phyloP scores from a whole-genome alignment of 2,113 vertebrate species.

The Nycticryphes semicollaris region DNA sequence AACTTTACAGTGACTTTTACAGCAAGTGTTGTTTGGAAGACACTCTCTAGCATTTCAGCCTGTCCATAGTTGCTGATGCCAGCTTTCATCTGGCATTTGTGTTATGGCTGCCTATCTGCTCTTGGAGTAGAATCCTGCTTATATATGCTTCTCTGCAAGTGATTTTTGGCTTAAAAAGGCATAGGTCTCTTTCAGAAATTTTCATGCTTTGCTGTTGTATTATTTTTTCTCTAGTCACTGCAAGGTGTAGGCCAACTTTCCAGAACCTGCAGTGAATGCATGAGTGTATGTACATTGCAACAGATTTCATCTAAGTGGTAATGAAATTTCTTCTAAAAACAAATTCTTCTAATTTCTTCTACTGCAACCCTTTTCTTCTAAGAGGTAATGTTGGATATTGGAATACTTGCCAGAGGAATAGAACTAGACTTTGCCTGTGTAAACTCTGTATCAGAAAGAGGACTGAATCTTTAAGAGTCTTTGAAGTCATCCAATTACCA shows the following conservation, averaged over 20 bases:
- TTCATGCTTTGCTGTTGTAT: background rate
- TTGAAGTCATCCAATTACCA: background rate
- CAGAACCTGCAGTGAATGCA: background rate
- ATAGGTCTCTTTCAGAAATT: background rate
- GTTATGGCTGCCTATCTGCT: background rate
- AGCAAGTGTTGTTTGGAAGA: background rate
- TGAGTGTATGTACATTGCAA: background rate
- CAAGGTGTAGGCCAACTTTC: background rate
- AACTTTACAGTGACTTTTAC: background rate
- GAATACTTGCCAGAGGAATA: background rate
- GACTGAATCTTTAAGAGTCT: background rate
- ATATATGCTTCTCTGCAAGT: background rate
- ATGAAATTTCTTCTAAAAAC: too few species aligned
- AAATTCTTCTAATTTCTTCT: too few species aligned
- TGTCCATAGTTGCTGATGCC: background rate
- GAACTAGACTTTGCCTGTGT: background rate
- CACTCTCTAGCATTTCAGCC: background rate
- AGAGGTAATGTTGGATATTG: background rate
- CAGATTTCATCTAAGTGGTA: background rate
- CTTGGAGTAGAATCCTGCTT: background rate
- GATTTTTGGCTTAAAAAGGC: background rate
- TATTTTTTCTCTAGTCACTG: background rate
- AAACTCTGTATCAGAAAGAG: background rate
- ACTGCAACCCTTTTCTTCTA: background rate
- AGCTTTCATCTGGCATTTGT: background rate